A percentile compares a stretch with the other conserved stretches of the same genome.
Evolutionary conservation across 2,888 invertebrate species (phyloP).

Genomic region (Drosophila prolongata): DNA sequence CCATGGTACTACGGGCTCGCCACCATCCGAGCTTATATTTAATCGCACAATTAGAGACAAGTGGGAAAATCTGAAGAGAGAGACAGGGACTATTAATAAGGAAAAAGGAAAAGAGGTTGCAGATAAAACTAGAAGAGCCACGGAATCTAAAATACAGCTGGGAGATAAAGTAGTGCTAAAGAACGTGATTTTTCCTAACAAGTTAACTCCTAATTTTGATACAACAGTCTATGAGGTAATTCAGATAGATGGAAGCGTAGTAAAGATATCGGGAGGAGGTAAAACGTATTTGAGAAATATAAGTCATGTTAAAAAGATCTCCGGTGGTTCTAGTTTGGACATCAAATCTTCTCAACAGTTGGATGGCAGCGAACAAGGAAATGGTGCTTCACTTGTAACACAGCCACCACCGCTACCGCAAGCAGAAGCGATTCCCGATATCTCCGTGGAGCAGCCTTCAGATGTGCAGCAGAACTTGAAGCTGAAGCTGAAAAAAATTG

Average conservation of each 20-base stretch:
- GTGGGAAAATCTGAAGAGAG: not conserved
- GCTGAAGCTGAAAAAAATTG: not conserved
- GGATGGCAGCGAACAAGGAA: not conserved
- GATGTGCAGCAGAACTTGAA: constrained; percentile 1
- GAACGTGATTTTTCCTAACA: not conserved
- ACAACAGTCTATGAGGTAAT: constrained; percentile 3
- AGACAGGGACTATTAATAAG: constrained; percentile 1
- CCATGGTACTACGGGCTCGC: no score
- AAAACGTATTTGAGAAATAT: constrained; percentile 2
- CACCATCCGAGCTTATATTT: no score
- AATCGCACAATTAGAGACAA: constrained; percentile 14
- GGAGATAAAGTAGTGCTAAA: not conserved
- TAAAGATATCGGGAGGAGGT: constrained; percentile 5
- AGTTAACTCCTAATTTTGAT: not conserved
- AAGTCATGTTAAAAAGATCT: constrained; percentile 7
- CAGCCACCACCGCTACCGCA: constrained; percentile 1
- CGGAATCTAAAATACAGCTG: constrained; percentile 2
- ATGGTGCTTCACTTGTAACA: not conserved
- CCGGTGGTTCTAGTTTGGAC: not conserved
- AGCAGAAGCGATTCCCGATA: not conserved
- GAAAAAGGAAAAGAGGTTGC: not conserved
- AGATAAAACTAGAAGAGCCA: constrained; percentile 1
- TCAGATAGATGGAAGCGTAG: constrained; percentile 1
- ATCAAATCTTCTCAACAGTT: not conserved
- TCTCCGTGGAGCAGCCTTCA: constrained; percentile 2